Conservation (phyloP, 2,888 invertebrate species). For the Peribatodes rhomboidaria region DNA sequence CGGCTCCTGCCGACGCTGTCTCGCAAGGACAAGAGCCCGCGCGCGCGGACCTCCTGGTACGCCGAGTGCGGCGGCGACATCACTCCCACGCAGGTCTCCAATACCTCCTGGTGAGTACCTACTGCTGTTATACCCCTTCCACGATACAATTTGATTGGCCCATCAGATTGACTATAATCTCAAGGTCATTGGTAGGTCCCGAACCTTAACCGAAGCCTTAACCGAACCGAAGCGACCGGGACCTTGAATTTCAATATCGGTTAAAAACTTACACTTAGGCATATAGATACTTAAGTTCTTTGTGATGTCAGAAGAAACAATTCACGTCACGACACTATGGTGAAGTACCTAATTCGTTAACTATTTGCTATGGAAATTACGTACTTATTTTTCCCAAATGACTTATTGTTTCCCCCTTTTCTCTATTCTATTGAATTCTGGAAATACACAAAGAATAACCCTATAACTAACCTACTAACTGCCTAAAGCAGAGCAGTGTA, state of each 20-base stretch:
- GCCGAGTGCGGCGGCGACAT: constrained; percentile 87
- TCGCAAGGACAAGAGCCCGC: constrained; percentile 79
- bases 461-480: neutral
- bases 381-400: neutral
- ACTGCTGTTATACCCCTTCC: neutral
- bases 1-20: constrained; percentile 78
- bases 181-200: too few species aligned
- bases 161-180: too few species aligned
- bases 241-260: constrained; percentile 8
- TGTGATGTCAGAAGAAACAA: neutral
- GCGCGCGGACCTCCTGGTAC: constrained; percentile 89
- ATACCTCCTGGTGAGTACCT: constrained; percentile 75
- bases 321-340: neutral
- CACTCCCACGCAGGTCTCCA: constrained; percentile 65
- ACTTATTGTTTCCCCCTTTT: neutral
- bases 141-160: too few species aligned
- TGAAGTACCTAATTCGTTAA: neutral
- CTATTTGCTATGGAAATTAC: neutral
- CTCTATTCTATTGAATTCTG: neutral
- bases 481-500: too few species aligned
- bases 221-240: too few species aligned
- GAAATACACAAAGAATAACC: neutral
- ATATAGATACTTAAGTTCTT: constrained; percentile 1
- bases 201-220: too few species aligned
- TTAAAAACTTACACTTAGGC: neutral